Evolutionary conservation across 2,888 invertebrate genomes (phyloP).

Genomic region (Phengaris alcon): DNA sequence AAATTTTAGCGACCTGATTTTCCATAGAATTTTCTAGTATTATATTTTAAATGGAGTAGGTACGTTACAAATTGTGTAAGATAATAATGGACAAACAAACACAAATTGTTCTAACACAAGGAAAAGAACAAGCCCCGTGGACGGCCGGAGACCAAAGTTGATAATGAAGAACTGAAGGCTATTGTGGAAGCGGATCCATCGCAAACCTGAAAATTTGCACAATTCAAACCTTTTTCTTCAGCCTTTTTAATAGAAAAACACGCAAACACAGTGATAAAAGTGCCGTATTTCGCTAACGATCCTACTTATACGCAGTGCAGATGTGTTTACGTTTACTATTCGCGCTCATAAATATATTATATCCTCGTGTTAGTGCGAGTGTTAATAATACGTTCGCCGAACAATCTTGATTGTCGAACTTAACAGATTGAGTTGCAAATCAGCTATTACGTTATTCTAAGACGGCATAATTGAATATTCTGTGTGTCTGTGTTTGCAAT

Average conservation of each 20-base stretch:
- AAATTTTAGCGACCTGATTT: no score
- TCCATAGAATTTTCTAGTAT: no score
- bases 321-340: not conserved
- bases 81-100: not conserved
- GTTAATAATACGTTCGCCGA: slow-evolving; percentile 17
- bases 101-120: not conserved
- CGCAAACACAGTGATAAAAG: not conserved
- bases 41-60: no score
- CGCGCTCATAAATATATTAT: not conserved
- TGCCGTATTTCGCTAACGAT: slow-evolving; percentile 12
- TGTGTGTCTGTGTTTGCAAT: slow-evolving; percentile 39
- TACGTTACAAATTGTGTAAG: no score
- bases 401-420: slow-evolving; percentile 54
- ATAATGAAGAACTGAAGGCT: no score
- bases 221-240: not conserved
- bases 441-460: slow-evolving; percentile 45
- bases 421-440: slow-evolving; percentile 49
- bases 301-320: slow-evolving; percentile 17
- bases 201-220: not conserved
- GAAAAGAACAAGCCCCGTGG: not conserved
- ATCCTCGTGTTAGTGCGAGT: not conserved
- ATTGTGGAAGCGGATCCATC: no score
- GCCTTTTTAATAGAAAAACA: not conserved
- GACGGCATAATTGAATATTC: slow-evolving; percentile 58
- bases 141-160: no score